Evolutionary conservation across 30 jellyfish, hydroid and myxozoan genomes (phyloP).

Genomic region (Hydractinia symbiolongicarpus): DNA sequence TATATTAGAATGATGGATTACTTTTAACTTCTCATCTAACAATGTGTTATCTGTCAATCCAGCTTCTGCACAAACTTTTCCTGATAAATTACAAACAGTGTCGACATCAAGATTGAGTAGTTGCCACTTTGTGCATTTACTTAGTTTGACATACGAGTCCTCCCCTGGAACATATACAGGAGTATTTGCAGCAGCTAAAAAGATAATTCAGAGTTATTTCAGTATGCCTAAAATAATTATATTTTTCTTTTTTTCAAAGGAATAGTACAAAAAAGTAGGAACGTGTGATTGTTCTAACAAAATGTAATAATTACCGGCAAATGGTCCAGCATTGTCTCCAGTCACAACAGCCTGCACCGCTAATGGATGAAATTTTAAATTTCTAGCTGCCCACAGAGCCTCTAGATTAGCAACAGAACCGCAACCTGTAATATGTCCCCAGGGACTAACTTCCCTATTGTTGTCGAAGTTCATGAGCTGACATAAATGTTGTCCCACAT

Average conservation of each 20-base stretch:
- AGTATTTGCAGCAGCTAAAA: slow-evolving; percentile 19
- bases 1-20: neutral
- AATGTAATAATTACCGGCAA: too few species aligned
- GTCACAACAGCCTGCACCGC: slow-evolving; percentile 41
- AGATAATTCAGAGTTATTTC: too few species aligned
- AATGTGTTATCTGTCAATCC: neutral
- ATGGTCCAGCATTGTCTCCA: neutral
- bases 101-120: slow-evolving; percentile 43
- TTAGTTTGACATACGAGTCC: neutral
- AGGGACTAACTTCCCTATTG: slow-evolving; percentile 24
- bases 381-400: slow-evolving; percentile 64
- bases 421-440: slow-evolving; percentile 69
- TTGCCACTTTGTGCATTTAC: slow-evolving; percentile 34
- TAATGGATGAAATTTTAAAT: slow-evolving; percentile 49
- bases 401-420: slow-evolving; percentile 62
- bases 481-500: slow-evolving; percentile 47
- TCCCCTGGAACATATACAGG: slow-evolving; percentile 29
- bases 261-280: too few species aligned
- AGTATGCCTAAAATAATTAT: too few species aligned
- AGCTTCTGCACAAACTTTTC: neutral
- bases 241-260: too few species aligned
- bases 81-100: slow-evolving; percentile 34
- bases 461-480: slow-evolving; percentile 28
- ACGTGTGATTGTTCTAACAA: too few species aligned
- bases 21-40: neutral